These are phyloP conservation scores for Porites lutea DNA, from an alignment of 64 coral and sea anemone species.

Conservation along the genomic window DNA sequence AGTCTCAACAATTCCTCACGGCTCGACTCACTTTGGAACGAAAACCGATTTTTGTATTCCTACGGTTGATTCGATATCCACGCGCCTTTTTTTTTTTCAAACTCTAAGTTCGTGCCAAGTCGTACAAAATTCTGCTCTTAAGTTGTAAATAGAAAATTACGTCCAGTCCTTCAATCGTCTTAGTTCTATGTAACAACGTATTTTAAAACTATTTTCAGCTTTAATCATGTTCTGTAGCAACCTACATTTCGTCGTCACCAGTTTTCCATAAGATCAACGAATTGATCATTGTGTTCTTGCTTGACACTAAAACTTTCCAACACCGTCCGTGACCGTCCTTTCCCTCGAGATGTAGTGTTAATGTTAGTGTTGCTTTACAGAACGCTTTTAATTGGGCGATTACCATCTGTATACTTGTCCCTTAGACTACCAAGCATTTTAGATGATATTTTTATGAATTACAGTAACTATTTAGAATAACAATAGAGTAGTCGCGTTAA, in stretches of 20 bases:
- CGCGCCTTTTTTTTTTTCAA: background rate
- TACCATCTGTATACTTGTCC: constrained; percentile 19
- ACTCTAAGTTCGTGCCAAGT: constrained; percentile 15
- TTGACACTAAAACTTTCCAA: background rate
- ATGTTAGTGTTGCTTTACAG: constrained; percentile 16
- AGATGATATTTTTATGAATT: constrained; percentile 67
- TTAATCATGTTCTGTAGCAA: background rate
- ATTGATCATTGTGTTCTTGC: background rate
- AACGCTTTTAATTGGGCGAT: background rate
- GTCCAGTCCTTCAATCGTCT: constrained; percentile 17
- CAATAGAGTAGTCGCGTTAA: background rate
- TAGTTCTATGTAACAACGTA: background rate
- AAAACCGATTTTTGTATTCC: constrained; percentile 11
- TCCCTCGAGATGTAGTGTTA: constrained; percentile 21
- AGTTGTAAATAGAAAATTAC: constrained; percentile 48
- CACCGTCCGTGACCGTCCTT: background rate
- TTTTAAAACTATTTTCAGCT: background rate
- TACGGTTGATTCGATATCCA: constrained; percentile 2
- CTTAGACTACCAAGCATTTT: constrained; percentile 43
- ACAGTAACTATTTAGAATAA: constrained; percentile 48
- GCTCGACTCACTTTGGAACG: background rate
- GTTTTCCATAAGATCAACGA: background rate
- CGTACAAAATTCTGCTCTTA: constrained; percentile 40
- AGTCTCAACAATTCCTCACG: background rate
- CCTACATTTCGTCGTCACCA: background rate